Evolutionary conservation across 2,797 vertebrate species (phyloP), one percentile per base, ranked within the genome.

Genomic region (Mionectes olivaceus): DNA sequence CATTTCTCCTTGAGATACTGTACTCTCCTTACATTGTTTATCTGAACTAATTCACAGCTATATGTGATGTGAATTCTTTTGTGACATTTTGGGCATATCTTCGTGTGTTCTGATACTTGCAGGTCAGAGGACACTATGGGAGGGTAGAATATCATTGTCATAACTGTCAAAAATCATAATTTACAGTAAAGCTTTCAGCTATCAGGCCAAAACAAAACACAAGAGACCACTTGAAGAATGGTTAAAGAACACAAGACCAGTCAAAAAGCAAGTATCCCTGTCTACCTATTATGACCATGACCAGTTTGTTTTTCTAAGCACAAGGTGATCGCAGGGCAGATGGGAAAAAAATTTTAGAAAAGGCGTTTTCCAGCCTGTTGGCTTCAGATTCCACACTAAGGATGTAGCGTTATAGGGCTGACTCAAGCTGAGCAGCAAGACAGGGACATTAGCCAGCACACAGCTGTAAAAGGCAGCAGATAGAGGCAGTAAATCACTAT

Each of bases 401-500:
- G 88, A 75, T 71, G 67, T 9, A 92, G 83, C 83, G 73, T 57
- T 30, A 21, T 21, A 61, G 49, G 44, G 39, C 2, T 70, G 75
- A 56, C 90, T 84, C 64, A 80, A 93, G 79, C 95, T 64, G 71
- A 90, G 27, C 76, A 85, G 69, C 73, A 47, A 74, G 70, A 83
- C 60, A 87, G 44, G 35, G 85, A 95, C 61, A 75, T 90, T 82
- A 93, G 90, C 89, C 83, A 95, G 94, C 80, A 88, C 73, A 61
- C 30, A 68, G 74, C 65, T 88, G 41, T 89, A 93, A 96, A 89
- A 76, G 89, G 77, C 76, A 93, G 89, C 92, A 95, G 95, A 96
- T 17, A 95, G 89, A 50, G 69, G 87, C 79, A 81, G 65, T 94
- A 95, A 94, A 93, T 94, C 93, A 83, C 52, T 3, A 3, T 33